These are phyloP conservation scores for Drosophila watanabei DNA, from an alignment of 1,140 invertebrate genomes.

Conservation along the genomic window DNA sequence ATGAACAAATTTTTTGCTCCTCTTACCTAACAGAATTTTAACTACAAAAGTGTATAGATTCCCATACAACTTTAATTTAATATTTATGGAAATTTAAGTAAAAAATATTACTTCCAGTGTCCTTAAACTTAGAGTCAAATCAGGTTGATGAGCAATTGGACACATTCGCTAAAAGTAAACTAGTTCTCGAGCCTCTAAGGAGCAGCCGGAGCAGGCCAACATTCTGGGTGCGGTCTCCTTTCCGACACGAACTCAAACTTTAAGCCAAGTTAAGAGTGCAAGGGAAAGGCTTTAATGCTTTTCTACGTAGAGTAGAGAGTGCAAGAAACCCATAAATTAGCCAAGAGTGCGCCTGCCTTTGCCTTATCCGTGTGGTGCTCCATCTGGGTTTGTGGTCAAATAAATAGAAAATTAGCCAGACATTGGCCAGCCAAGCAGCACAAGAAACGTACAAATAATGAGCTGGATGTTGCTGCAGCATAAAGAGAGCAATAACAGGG, in stretches of 20 bases:
- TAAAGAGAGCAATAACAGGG: constrained; percentile 53
- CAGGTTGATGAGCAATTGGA: constrained; percentile 65
- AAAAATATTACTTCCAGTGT: constrained; percentile 1
- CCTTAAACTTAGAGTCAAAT: constrained; percentile 50
- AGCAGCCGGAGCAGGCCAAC: constrained; percentile 9
- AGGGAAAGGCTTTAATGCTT: constrained; percentile 38
- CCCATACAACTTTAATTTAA: no score
- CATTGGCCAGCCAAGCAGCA: constrained; percentile 65
- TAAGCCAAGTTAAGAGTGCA: constrained; percentile 31
- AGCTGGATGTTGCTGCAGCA: constrained; percentile 52
- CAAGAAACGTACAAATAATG: constrained; percentile 70
- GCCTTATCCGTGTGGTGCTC: constrained; percentile 41
- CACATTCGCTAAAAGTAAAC: constrained; percentile 58
- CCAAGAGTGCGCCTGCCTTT: constrained; percentile 28
- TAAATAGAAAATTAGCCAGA: constrained; percentile 84
- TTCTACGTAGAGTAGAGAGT: constrained; percentile 44
- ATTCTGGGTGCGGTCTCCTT: constrained; percentile 60
- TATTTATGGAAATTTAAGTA: not conserved
- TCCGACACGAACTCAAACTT: constrained; percentile 73
- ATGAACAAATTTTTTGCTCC: no score
- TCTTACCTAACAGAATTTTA: not conserved
- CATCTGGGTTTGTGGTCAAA: constrained; percentile 72
- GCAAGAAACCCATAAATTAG: constrained; percentile 82
- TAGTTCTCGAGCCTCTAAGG: constrained; percentile 50
- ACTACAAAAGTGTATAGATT: no score